phyloP scores from a whole-genome alignment of 2,797 vertebrate species.

The Argya squamiceps region DNA sequence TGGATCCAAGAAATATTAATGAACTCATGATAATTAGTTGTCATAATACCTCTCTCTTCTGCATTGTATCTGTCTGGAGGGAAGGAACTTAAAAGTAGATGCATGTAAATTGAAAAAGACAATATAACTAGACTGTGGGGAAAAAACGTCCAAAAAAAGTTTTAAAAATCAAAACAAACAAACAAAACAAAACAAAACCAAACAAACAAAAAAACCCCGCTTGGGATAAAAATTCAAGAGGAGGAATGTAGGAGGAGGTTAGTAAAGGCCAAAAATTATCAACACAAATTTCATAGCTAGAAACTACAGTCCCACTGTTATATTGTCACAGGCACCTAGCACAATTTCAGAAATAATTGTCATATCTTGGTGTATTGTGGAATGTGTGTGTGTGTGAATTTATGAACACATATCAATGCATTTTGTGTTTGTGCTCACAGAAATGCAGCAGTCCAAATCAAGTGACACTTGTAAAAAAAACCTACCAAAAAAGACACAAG shows the following conservation, averaged over 20 bases:
- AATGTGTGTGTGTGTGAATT: background rate
- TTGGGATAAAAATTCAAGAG: background rate
- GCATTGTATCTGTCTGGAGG: background rate
- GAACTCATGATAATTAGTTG: background rate
- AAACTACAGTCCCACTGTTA: background rate
- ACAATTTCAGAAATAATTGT: background rate
- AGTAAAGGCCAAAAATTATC: background rate
- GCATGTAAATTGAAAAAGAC: background rate
- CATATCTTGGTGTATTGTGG: background rate
- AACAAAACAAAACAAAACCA: background rate
- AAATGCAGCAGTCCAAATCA: background rate
- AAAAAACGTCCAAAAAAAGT: accelerated
- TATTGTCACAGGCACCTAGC: background rate
- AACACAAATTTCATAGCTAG: background rate
- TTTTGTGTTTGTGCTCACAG: background rate
- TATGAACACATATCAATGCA: background rate
- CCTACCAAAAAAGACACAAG: background rate
- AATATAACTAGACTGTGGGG: background rate
- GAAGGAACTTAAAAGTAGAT: background rate
- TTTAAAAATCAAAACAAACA: background rate
- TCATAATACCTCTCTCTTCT: background rate
- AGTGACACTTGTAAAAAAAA: background rate
- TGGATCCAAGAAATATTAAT: background rate
- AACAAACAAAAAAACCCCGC: background rate
- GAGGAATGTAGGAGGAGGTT: background rate